Evolutionary conservation across 1,140 invertebrate genomes (phyloP), one percentile per base, ranked within the genome.

Genomic region (Drosophila baimaii): DNA sequence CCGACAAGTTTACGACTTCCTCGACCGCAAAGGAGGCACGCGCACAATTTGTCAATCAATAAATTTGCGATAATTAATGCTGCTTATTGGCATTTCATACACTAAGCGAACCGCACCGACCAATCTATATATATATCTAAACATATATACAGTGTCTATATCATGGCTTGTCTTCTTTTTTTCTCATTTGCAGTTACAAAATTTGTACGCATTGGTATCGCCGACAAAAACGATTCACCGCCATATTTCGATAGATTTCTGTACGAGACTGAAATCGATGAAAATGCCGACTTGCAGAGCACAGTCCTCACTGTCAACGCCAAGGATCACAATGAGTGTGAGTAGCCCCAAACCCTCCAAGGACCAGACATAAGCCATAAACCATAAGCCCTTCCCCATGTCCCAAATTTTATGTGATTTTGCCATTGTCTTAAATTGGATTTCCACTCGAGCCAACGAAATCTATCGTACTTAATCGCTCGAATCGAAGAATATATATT

Each of bases 191-290:
- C 92, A 93, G 93, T 93, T 81, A 93, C 92, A 85, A 93, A 93
- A 88, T 93, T 93, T 91, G 93, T 93, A 89, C 92, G 93, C 71
- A 93, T 93, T 89, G 93, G 93, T 72, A 93, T 93, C 79, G 92
- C 93, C 58, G 93, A 96, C 89, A 95, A 95, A 92, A 95, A 95
- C 91, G 95, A 96, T 91, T 95, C 95, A 82, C 92, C 93, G 47
- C 95, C 95, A 27, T 95, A 94, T 91, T 96, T 96, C 92, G 94
- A 95, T 91, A 94, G 95, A 90, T 92, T 93, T 33, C 88, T 95
- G 31, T 96, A 96, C 92, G 94, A 95, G 84, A 94, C 95, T 49
- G 93, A 95, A 81, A 95, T 96, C 56, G 94, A 94, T 83, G 95
- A 96, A 83, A 95, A 95, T 92, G 94, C 95, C 80, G 95, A 95